Evolutionary conservation across 2,888 invertebrate species (phyloP).

Genomic region (Drosophila meridionalis): DNA sequence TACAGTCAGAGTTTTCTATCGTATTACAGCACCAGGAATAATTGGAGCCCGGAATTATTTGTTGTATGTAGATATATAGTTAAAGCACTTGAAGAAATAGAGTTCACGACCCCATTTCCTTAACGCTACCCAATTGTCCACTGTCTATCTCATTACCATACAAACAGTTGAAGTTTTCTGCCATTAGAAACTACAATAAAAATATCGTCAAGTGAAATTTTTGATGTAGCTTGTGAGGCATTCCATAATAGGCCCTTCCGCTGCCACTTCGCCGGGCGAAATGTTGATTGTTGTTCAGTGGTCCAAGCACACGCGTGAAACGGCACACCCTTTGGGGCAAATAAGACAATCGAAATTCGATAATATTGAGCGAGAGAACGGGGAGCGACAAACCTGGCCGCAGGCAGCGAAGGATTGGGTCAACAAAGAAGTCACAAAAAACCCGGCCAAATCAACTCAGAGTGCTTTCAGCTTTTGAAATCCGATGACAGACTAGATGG

Average conservation of each 20-base stretch:
- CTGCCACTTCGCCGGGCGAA: conserved; percentile 34
- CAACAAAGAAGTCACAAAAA: conserved; percentile 52
- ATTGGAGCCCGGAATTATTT: no score
- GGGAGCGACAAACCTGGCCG: conserved; percentile 34
- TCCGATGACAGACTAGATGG: conserved; percentile 63
- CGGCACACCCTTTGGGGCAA: conserved; percentile 38
- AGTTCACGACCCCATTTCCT: neutral
- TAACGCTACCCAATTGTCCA: neutral
- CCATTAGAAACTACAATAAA: neutral
- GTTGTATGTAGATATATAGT: neutral
- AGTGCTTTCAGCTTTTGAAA: conserved; percentile 69
- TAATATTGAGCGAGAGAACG: conserved; percentile 52
- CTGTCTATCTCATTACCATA: neutral
- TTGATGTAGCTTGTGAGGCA: neutral
- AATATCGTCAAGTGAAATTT: neutral
- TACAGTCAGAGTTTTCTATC: no score
- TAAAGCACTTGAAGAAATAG: neutral
- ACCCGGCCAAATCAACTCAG: conserved; percentile 62
- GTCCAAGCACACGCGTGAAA: conserved; percentile 32
- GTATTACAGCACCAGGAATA: no score
- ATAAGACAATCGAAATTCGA: conserved; percentile 81
- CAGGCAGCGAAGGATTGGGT: conserved; percentile 44
- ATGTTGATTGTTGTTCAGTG: conserved; percentile 51
- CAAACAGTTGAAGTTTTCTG: neutral
- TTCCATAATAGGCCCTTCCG: conserved; percentile 19